Conservation (phyloP, 2,888 invertebrate species). For the Abrostola triplasia region DNA sequence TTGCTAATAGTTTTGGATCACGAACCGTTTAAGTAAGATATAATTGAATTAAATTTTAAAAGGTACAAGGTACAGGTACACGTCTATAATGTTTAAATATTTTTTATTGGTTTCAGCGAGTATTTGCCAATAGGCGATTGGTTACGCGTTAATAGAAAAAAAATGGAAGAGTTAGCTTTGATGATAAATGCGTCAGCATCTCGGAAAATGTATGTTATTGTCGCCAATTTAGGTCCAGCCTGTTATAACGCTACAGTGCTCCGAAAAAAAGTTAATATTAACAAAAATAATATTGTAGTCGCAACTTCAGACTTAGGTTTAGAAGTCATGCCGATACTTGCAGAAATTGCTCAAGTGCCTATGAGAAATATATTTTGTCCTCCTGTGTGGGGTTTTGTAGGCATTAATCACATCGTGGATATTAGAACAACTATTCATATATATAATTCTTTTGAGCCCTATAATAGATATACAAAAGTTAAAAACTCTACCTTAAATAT, state of each 20-base stretch:
- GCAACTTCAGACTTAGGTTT: slow-evolving; percentile 88
- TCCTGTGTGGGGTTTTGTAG: slow-evolving; percentile 90
- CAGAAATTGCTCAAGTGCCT: slow-evolving; percentile 81
- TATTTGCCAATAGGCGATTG: slow-evolving; percentile 75
- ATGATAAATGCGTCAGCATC: slow-evolving; percentile 85
- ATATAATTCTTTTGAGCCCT: slow-evolving; percentile 85
- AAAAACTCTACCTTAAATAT: slow-evolving; percentile 84
- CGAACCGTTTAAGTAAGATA: slow-evolving; percentile 73
- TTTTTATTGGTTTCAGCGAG: slow-evolving; percentile 61
- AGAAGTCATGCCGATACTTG: slow-evolving; percentile 74
- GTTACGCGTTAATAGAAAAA: slow-evolving; percentile 70
- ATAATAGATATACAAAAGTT: slow-evolving; percentile 82
- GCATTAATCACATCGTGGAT: slow-evolving; percentile 87
- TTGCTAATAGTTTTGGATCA: slow-evolving; percentile 86
- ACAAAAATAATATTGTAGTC: slow-evolving; percentile 85
- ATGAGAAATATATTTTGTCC: slow-evolving; percentile 87
- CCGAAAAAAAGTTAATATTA: slow-evolving; percentile 72
- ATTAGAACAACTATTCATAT: slow-evolving; percentile 85
- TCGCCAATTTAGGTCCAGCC: slow-evolving; percentile 87
- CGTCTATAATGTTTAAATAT: background rate
- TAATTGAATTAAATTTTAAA: no score
- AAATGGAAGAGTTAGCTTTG: slow-evolving; percentile 80
- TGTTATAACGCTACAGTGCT: slow-evolving; percentile 89
- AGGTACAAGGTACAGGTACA: no score
- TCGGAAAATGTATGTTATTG: slow-evolving; percentile 81